Percentiles rank a stretch among this genome's conserved stretches.
Conservation (phyloP, 2,888 invertebrate genomes). For the Chrysolina oricalcia region DNA sequence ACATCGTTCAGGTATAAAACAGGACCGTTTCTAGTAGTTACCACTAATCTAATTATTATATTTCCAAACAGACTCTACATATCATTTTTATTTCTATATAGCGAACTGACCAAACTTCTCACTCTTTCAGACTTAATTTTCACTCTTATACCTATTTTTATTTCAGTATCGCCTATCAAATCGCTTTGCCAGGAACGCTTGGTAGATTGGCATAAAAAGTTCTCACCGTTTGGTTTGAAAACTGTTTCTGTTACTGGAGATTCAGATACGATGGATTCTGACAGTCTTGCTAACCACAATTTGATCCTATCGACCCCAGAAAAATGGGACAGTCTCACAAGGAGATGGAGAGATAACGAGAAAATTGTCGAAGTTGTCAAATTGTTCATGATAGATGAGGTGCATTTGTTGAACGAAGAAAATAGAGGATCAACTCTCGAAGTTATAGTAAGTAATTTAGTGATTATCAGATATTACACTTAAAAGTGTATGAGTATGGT, state of each 20-base stretch:
- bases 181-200: slow-evolving; percentile 83
- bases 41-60: too few relatives aligned
- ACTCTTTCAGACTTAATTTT: not conserved
- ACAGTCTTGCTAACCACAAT: slow-evolving; percentile 71
- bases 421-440: slow-evolving; percentile 84
- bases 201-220: slow-evolving; percentile 83
- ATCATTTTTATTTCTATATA: too few relatives aligned
- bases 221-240: slow-evolving; percentile 76
- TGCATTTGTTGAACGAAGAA: slow-evolving; percentile 84
- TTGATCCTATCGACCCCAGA: slow-evolving; percentile 88
- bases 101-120: too few relatives aligned
- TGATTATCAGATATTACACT: not conserved
- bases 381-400: slow-evolving; percentile 84
- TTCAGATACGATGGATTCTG: slow-evolving; percentile 78
- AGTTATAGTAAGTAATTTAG: slow-evolving; percentile 77
- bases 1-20: too few relatives aligned
- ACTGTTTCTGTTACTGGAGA: slow-evolving; percentile 86
- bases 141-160: slow-evolving; percentile 11
- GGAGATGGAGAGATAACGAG: slow-evolving; percentile 82
- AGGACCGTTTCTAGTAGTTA: too few relatives aligned
- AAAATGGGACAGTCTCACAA: slow-evolving; percentile 88
- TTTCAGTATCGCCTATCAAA: slow-evolving; percentile 86
- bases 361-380: slow-evolving; percentile 78
- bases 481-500: too few relatives aligned
- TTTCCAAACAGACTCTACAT: too few relatives aligned